Base-by-base conservation (phyloP, 2,797 vertebrate species). In the Acanthis flammea region DNA sequence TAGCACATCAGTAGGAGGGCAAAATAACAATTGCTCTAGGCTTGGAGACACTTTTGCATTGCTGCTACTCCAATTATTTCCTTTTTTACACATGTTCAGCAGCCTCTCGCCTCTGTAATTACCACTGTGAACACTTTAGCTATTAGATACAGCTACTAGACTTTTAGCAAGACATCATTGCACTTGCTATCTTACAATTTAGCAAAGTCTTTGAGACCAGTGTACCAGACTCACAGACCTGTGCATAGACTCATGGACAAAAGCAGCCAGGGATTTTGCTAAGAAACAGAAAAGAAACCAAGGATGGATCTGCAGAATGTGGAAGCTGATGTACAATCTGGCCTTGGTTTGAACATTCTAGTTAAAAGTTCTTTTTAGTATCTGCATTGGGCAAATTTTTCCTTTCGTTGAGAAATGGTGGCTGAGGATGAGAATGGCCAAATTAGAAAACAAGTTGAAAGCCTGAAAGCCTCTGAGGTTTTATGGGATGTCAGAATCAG, bases 21-120 rank as follows among this genome's bases (percentile, higher is more conserved):
- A 93, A 93, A 92, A 87, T 89, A 96, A 88, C 90, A 86, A 86
- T 92, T 92, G 92, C 91, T 96, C 19, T 33, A 60, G 91, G 95
- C 92, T 88, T 35, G 73, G 79, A 90, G 92, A 57, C 8, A 33
- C 75, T 81, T 90, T 86, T 95, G 85, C 85, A 21, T 94, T 91
- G 66, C 76, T 92, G 87, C 78, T 93, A 91, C 92, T 78, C 90
- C 95, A 94, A 95, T 96, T 96, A 96, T 90, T 96, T 92, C 85
- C 66, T 54, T 92, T 94, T 86, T 90, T 70, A 86, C 89, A 94
- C 76, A 19, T 79, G 66, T 93, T 95, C 89, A 79, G 89, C 92
- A 90, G 37, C 50, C 89, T 95, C 92, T 94, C 3, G 30, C 91
- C 91, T 90, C 95, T 95, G 91, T 96, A 97, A 94, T 96, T 95